Conservation (phyloP, 1,140 invertebrate species). For the Magallana ariakensis region DNA sequence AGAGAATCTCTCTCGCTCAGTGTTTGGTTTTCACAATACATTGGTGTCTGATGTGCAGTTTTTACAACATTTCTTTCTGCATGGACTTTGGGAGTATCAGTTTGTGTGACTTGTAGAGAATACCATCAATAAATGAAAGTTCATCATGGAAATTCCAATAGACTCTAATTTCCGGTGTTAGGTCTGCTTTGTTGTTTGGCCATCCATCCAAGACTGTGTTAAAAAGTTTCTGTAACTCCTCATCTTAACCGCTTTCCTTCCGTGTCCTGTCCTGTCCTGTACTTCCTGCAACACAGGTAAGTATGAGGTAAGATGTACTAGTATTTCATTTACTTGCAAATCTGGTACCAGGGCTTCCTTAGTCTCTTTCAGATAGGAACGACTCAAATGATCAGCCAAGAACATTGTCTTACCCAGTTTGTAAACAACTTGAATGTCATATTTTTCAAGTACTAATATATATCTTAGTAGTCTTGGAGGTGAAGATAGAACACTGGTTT, state of each 20-base stretch:
- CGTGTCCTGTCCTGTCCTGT: not conserved
- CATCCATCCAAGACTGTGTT: conserved; percentile 41
- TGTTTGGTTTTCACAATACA: conserved; percentile 57
- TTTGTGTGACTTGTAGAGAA: conserved; percentile 52
- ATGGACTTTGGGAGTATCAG: conserved; percentile 48
- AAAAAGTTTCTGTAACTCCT: no score
- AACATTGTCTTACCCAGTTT: conserved; percentile 57
- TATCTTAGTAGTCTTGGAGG: conserved; percentile 63
- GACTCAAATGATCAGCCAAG: conserved; percentile 48
- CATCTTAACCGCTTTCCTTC: not conserved
- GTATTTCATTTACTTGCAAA: conserved; percentile 45
- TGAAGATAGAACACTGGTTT: conserved; percentile 54
- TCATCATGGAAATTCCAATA: conserved; percentile 51
- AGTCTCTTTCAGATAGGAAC: not conserved
- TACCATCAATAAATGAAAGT: conserved; percentile 50
- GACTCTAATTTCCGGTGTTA: not conserved
- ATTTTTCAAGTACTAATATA: conserved; percentile 59
- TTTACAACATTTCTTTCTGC: conserved; percentile 40
- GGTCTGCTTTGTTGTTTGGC: conserved; percentile 30
- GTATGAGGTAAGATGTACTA: conserved; percentile 59
- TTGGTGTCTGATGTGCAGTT: conserved; percentile 46
- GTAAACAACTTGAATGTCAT: conserved; percentile 57
- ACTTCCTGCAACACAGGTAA: not conserved
- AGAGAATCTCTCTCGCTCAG: conserved; percentile 52
- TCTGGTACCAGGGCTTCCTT: not conserved